Evolutionary conservation across 2,888 invertebrate genomes (phyloP), one percentile per base, ranked within the genome.

Genomic region (Ichneumon xanthorius): DNA sequence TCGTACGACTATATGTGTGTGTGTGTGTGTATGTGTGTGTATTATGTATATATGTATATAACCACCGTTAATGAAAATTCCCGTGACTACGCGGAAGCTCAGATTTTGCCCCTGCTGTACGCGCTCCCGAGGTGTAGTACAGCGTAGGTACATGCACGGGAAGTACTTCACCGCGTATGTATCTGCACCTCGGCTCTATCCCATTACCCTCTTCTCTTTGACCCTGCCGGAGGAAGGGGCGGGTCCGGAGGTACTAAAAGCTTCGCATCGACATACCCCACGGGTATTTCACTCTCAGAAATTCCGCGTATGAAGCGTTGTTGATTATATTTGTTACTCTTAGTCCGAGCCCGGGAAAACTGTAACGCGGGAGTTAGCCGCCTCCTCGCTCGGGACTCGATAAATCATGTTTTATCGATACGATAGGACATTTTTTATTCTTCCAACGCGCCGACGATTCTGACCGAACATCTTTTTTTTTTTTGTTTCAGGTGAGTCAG

Each of bases 401-500:
- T 63, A n/a, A n/a, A 63, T 16, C 6, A n/a, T 63, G 16, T 63
- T 63, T 63, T 14, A 26, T 58, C 58, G 67, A 19, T 26, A 19
- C 67, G 22, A 55, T 53, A 22, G 22, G 11, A 33, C 19, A 48
- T 67, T 63, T 63, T 5, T 4, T n/a, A 16, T 7, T 63, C 30
- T 33, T 16, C 6, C 5, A 68, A 53, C 45, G 2, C 19, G 40
- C 16, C 26, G 16, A 14, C 65, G 37, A 53, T n/a, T 65, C 68
- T 72, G 67, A 68, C 48, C 68, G 68, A 45, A 30, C 72, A 76
- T 63, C 63, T 77, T 55, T 22, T 81, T 55, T 22, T 81, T 61
- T 72, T 72, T 77, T 65, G 67, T 88, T 88, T 7, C 86, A 86
- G 88, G 88, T 88, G 83, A 88, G 87, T 88, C 80, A 37, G 63